phyloP scores from a whole-genome alignment of 2,888 invertebrate species.

The Pedicia rivosa region DNA sequence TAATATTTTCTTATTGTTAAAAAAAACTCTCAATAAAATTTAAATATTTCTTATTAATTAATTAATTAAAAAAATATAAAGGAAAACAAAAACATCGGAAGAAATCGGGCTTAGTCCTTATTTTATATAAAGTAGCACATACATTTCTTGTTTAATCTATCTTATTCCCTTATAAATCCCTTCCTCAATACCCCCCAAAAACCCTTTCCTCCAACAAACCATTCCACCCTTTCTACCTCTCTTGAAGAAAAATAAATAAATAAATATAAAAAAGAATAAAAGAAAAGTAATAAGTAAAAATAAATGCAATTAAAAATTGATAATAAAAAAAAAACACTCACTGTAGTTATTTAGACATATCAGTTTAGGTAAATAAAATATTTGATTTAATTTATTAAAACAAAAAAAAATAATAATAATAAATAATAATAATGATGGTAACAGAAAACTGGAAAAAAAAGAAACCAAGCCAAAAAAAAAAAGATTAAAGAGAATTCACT shows the following conservation, averaged over 20 bases:
- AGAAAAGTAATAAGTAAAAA: background rate
- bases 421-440: background rate
- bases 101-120: background rate
- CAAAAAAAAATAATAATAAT: background rate
- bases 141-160: too few relatives aligned
- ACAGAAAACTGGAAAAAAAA: background rate
- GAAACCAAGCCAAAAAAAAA: background rate
- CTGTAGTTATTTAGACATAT: conserved; percentile 5
- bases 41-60: too few relatives aligned
- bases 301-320: conserved; percentile 3
- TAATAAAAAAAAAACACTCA: conserved; percentile 5
- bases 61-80: too few relatives aligned
- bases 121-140: background rate
- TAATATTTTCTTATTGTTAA: too few relatives aligned
- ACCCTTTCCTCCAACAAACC: too few relatives aligned
- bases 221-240: too few relatives aligned
- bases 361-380: conserved; percentile 1
- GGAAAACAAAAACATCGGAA: background rate
- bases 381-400: conserved; percentile 1
- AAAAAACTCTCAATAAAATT: too few relatives aligned
- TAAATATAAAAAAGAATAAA: background rate
- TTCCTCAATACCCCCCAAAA: too few relatives aligned
- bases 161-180: too few relatives aligned
- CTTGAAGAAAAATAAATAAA: too few relatives aligned
- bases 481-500: too few relatives aligned